Evolutionary conservation across 2,797 vertebrate species (phyloP).

Genomic region (Rhinella marina): DNA sequence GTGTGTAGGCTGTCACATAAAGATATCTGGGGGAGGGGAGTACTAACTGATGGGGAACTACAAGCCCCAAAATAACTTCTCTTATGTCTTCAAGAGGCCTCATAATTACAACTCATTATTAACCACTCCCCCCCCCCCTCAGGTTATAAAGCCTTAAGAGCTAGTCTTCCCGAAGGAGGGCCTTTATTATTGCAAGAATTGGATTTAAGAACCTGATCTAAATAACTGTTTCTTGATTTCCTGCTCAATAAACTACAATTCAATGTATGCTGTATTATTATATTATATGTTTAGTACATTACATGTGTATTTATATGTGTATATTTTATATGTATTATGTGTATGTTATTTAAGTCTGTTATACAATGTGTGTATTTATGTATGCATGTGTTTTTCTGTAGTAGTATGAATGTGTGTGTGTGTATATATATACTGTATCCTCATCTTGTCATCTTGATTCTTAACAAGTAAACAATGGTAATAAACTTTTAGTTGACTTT

Average conservation of each 20-base stretch:
- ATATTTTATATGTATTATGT: too few species aligned
- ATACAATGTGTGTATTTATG: not conserved
- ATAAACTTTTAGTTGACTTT: too few species aligned
- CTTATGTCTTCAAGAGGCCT: not conserved
- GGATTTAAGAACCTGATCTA: not conserved
- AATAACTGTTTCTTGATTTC: not conserved
- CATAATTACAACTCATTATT: not conserved
- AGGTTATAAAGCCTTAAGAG: not conserved
- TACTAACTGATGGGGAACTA: not conserved
- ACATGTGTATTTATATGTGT: not conserved
- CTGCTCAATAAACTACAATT: not conserved
- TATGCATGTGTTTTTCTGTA: not conserved
- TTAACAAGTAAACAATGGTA: too few species aligned
- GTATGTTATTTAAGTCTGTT: too few species aligned
- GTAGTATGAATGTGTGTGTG: not conserved
- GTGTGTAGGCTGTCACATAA: not conserved
- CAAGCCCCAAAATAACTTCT: not conserved
- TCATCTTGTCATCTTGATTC: too few species aligned
- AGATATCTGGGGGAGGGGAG: not conserved
- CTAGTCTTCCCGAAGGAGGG: not conserved
- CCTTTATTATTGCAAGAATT: not conserved
- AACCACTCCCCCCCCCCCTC: not conserved
- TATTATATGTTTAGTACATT: too few species aligned
- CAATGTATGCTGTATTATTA: too few species aligned
- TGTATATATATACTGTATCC: not conserved